Evolutionary conservation across 1,140 invertebrate species (phyloP).

Genomic region (Vollenhovia emeryi): DNA sequence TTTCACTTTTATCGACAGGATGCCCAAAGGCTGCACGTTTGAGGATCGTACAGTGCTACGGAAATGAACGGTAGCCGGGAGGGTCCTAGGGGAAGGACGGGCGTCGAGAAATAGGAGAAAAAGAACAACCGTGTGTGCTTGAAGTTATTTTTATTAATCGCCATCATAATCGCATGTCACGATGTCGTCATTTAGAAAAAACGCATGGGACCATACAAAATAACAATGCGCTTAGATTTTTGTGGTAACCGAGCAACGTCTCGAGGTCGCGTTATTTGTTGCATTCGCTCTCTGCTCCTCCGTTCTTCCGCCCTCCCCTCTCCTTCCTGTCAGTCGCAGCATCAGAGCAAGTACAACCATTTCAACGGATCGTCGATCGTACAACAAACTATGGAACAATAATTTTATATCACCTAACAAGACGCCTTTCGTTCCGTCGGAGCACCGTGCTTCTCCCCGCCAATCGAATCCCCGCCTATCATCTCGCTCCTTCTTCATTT

Average conservation of each 20-base stretch:
- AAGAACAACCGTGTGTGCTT: conserved; percentile 53
- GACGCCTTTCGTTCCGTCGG: conserved; percentile 4
- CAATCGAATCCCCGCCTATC: no score
- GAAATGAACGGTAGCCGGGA: neutral
- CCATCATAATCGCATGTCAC: conserved; percentile 78
- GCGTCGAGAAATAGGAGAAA: neutral
- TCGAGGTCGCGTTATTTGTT: conserved; percentile 65
- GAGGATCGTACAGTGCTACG: neutral
- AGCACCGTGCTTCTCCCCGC: neutral
- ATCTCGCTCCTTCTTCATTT: conserved; percentile 23
- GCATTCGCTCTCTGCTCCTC: conserved; percentile 35
- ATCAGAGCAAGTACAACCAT: conserved; percentile 36
- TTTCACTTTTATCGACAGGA: conserved; percentile 26
- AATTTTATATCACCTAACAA: conserved; percentile 66
- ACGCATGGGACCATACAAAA: conserved; percentile 83
- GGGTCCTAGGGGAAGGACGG: neutral
- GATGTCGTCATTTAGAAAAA: conserved; percentile 82
- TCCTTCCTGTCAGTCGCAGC: neutral
- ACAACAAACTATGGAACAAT: conserved; percentile 69
- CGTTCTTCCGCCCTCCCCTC: neutral
- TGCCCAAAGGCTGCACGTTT: conserved; percentile 11
- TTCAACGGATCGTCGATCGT: conserved; percentile 52
- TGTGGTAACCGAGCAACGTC: conserved; percentile 80
- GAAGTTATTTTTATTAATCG: conserved; percentile 79
- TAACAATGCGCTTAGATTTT: conserved; percentile 83